These are phyloP conservation scores for Tenthredo distinguenda DNA, from an alignment of 2,888 invertebrate genomes.

Conservation along the genomic window DNA sequence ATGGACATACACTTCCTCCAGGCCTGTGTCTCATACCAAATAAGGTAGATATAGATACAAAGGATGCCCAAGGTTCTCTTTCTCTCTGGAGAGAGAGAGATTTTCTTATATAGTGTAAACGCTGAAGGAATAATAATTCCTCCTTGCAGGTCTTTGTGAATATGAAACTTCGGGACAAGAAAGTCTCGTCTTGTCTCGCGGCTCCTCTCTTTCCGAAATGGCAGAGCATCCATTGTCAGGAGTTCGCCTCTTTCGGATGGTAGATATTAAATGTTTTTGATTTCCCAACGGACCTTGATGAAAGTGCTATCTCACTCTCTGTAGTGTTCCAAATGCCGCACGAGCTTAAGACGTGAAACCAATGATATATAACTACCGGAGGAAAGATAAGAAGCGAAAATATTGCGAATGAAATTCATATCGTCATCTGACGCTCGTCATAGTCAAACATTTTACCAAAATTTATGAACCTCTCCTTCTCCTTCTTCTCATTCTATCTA, in stretches of 20 bases:
- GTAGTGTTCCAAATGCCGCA: neutral
- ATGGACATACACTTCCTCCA: neutral
- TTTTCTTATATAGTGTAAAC: slow-evolving; percentile 2
- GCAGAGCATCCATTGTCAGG: slow-evolving; percentile 33
- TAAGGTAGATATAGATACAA: neutral
- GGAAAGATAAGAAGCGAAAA: neutral
- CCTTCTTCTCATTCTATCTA: neutral
- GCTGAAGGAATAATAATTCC: slow-evolving; percentile 30
- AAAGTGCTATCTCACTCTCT: slow-evolving; percentile 23
- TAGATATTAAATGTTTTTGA: slow-evolving; percentile 51
- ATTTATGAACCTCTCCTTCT: neutral
- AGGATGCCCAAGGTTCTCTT: neutral
- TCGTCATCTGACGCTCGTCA: neutral
- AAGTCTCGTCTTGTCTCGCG: neutral
- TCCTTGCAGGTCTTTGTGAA: neutral
- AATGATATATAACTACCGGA: neutral
- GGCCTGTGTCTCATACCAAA: slow-evolving; percentile 1
- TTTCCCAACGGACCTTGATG: slow-evolving; percentile 46
- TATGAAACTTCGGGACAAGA: neutral
- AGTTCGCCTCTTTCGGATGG: neutral
- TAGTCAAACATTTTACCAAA: neutral
- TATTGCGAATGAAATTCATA: neutral
- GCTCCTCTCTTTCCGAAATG: neutral
- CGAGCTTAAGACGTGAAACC: neutral
- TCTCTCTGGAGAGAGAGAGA: neutral